Evolutionary conservation across 1,140 invertebrate species (phyloP), one percentile per base, ranked within the genome.

Genomic region (Arctopsyche grandis): DNA sequence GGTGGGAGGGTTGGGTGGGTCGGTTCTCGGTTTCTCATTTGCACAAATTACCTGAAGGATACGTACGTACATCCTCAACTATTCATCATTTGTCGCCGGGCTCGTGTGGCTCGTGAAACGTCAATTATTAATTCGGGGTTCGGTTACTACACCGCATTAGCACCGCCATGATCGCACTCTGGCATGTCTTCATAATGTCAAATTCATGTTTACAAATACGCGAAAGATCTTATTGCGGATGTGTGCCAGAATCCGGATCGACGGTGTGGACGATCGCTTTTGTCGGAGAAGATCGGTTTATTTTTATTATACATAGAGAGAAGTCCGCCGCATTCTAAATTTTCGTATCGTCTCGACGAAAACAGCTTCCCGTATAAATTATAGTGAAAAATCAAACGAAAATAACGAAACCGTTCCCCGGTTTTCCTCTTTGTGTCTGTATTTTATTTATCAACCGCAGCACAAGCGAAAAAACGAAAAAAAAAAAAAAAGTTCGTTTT

Each of bases 11-110:
- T 52, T 3, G 48, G 10, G 48, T 52, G 24, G 24, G 21, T 22
- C 22, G 63, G 63, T 24, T 12, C 22, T n/a, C 21, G 58, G 58
- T 60, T 26, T 66, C 63, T 66, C 63, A 66, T 66, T 66, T 66
- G 63, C 63, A 66, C 63, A 66, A 66, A 66, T 66, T 22, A 66
- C 63, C 63, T 66, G 63, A 66, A 66, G 63, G 63, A 66, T 66
- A 66, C 63, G 24, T 66, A 66, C 63, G 24, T 24, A 16, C 12
- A n/a, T 22, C 58, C 22, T 66, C 19, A 66, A 66, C 63, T 66
- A 66, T 66, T 66, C 24, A 66, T 66, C 63, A 29, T 66, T 66
- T 66, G 19, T 12, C 21, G 63, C 24, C 63, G 22, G 19, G 63
- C 63, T 22, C 21, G 63, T 26, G 63, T 26, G 5, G 14, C 21